These are phyloP conservation scores for Lemur catta DNA, from an alignment of 2,797 vertebrate species.

Conservation along the genomic window DNA sequence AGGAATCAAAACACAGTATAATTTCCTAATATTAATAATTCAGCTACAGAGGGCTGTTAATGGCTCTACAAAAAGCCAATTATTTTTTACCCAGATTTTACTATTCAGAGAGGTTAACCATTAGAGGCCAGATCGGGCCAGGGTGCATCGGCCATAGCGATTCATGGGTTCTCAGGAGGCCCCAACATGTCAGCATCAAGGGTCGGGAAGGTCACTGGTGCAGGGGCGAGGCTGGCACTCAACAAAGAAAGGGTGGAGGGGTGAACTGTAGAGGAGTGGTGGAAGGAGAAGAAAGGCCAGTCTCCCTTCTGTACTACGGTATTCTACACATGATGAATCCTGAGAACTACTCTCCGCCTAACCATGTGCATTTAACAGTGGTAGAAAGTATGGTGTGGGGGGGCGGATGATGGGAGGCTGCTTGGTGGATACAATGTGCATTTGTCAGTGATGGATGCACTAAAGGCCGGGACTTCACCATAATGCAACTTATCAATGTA, in stretches of 20 bases:
- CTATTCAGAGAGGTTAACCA: fast-evolving
- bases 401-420: too few relatives aligned
- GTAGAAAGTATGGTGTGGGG: too few relatives aligned
- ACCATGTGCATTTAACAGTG: not conserved
- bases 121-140: not conserved
- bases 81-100: not conserved
- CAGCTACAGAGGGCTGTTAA: not conserved
- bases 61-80: not conserved
- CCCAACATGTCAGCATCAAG: fast-evolving
- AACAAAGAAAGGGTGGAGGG: fast-evolving
- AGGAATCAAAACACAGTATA: not conserved
- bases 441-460: too few relatives aligned
- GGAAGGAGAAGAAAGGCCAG: not conserved
- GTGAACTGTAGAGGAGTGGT: fast-evolving
- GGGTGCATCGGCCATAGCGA: fast-evolving
- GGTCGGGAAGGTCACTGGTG: fast-evolving
- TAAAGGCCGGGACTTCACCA: too few relatives aligned
- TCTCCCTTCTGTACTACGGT: fast-evolving
- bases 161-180: fast-evolving
- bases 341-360: not conserved
- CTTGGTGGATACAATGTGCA: too few relatives aligned
- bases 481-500: too few relatives aligned
- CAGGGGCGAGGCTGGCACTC: not conserved
- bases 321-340: fast-evolving
- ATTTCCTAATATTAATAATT: fast-evolving